Base-by-base conservation (phyloP, 2,888 invertebrate genomes). In the Andrena hattorfiana region DNA sequence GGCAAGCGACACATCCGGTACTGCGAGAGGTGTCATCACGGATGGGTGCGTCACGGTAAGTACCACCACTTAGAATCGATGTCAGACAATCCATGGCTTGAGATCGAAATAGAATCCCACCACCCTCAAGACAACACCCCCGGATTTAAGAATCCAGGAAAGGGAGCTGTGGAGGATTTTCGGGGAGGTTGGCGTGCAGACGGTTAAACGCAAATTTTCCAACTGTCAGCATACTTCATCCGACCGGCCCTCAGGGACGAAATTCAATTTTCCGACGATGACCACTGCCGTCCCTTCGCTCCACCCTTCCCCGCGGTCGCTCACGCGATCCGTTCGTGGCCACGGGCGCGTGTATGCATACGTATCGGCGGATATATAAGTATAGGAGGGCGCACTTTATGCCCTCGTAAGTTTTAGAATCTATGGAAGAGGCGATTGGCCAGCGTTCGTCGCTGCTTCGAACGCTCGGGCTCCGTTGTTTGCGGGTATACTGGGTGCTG, bases 21-120 rank as follows among this genome's bases (percentile, higher is more conserved):
- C 93, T 97, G 97, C 94, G 96, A 96, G 90, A 95, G 95, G 85
- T 97, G 97, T 93, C 96, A 95, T 90, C 97, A 97, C 93, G 96
- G 96, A 85, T 97, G 97, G 97, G 96, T 97, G 78, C 96, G 96
- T 87, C 97, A 97, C 93, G 97, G 97, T 97, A 93, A 96, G 96
- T 95, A 83, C 13, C 42, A 13, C 13, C 13, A 4, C 73, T 62
- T 64, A 1, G 20, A 69, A 35, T 48, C 26, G 6, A 48, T 26
- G 26, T 16, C 54, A 70, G 7, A 16, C 26, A 56, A 35, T 5
- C 67, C 35, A 2, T 2, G 42, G 42, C 42, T 42, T 13, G 3
- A 4, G 42, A 13, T 13, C 13, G 13, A 42, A 13, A 42, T 42
- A 42, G 42, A 42, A 42, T 42, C 42, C 42, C 42, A 5, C 16